Conservation (phyloP, 1,140 invertebrate species). For the Lucilia sericata region DNA sequence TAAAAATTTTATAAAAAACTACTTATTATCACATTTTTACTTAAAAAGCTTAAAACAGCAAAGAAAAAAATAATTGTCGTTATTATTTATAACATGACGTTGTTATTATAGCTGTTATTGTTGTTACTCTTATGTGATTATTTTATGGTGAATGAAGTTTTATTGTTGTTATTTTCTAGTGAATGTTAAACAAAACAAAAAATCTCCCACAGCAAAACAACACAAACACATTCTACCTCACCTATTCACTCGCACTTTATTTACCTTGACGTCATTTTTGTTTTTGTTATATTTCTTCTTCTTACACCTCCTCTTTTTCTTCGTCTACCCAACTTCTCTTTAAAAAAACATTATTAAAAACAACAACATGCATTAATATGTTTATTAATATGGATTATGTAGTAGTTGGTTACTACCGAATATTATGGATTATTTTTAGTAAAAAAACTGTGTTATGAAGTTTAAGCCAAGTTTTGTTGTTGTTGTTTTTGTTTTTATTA, state of each 20-base stretch:
- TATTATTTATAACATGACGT: neutral
- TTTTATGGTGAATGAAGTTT: too few species aligned
- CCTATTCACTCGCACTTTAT: neutral
- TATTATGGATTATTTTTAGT: too few species aligned
- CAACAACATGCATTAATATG: neutral
- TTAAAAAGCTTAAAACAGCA: neutral
- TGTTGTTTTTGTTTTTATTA: too few species aligned
- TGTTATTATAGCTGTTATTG: neutral
- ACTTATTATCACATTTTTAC: neutral
- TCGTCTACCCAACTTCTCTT: neutral
- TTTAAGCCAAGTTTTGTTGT: too few species aligned
- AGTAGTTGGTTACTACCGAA: neutral
- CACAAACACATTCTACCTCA: neutral
- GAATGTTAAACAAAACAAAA: neutral
- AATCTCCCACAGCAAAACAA: neutral
- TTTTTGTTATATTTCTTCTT: neutral
- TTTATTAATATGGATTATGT: neutral
- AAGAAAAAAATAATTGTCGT: neutral
- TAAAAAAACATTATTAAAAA: neutral
- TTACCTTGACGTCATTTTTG: conserved; percentile 24
- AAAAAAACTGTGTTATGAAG: too few species aligned
- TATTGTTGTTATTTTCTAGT: neutral
- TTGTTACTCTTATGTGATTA: neutral
- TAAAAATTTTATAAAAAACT: too few species aligned
- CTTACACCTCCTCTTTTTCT: neutral